Evolutionary conservation across 2,113 vertebrate species (phyloP), one percentile per base, ranked within the genome.

Genomic region (Mesoclemmys tuberculata): DNA sequence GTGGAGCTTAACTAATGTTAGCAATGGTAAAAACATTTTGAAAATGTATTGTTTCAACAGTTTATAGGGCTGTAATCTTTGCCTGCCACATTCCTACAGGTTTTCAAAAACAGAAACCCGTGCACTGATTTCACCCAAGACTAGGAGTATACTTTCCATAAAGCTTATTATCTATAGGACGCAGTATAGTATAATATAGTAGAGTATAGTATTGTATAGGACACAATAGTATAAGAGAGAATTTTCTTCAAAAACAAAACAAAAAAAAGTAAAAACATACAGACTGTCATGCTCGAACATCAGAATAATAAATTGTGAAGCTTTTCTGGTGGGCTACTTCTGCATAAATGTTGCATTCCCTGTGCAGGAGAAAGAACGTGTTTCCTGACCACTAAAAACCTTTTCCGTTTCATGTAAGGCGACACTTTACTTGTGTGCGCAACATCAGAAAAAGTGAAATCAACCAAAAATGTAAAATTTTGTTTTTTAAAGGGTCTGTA

Each of bases 341-440:
- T 96, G 46, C 58, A 87, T 48, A 35, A 91, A 91, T 87, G 29
- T 61, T 96, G 77, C 75, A 85, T 96, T 96, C 95, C 85, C 83
- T 79, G n/a, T 95, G 80, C 83, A 89, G 58, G 92, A 93, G 86
- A 94, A 94, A 95, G 88, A 94, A 90, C 80, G 85, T 78, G 68
- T 91, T 97, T 97, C 95, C 95, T 97, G 92, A 93, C 85, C 80
- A 92, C 93, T 90, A 92, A 97, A 96, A 92, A 96, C 87, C 91
- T 97, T 96, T 97, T 98, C 97, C 71, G 19, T 93, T 97, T 97
- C 93, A 85, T 90, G 92, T 95, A 97, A 98, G 35, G 87, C 93
- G 95, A 97, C 95, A 95, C 96, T 95, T 78, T 56, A 77, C 19
- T 48, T 90, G 58, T 80, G 81, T 92, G 84, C 94, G 92, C 85